Evolutionary conservation across 2,888 invertebrate species (phyloP).

Genomic region (Thymelicus lineola): DNA sequence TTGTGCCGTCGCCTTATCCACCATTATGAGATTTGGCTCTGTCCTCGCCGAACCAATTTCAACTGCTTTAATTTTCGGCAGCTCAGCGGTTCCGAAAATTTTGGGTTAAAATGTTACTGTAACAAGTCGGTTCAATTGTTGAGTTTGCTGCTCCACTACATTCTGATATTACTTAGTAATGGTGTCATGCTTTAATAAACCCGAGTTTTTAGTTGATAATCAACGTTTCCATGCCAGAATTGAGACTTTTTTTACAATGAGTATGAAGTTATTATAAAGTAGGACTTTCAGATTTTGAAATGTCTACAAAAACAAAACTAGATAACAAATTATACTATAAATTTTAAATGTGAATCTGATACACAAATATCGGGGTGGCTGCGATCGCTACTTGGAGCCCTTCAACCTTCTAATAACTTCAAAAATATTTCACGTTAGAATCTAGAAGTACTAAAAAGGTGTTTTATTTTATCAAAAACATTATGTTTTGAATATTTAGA

Average conservation of each 20-base stretch:
- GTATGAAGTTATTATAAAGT: too few species aligned
- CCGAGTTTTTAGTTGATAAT: not conserved
- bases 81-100: constrained; percentile 29
- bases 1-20: constrained; percentile 17
- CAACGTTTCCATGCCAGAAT: too few species aligned
- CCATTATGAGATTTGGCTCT: constrained; percentile 35
- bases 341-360: too few species aligned
- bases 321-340: too few species aligned
- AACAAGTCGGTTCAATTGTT: constrained; percentile 24
- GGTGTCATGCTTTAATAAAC: not conserved
- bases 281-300: too few species aligned
- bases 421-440: too few species aligned
- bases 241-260: too few species aligned
- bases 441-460: too few species aligned
- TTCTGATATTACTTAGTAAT: constrained; percentile 14
- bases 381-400: too few species aligned
- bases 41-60: constrained; percentile 34
- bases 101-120: constrained; percentile 24
- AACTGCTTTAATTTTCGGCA: constrained; percentile 31
- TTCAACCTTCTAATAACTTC: too few species aligned
- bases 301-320: too few species aligned
- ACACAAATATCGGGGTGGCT: too few species aligned
- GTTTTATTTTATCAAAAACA: not conserved
- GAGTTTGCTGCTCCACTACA: constrained; percentile 15
- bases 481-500: not conserved